A percentile compares a stretch with the other conserved stretches of the same genome.
Evolutionary conservation across 64 coral and sea anemone species (phyloP).

Genomic region (Porites lutea): DNA sequence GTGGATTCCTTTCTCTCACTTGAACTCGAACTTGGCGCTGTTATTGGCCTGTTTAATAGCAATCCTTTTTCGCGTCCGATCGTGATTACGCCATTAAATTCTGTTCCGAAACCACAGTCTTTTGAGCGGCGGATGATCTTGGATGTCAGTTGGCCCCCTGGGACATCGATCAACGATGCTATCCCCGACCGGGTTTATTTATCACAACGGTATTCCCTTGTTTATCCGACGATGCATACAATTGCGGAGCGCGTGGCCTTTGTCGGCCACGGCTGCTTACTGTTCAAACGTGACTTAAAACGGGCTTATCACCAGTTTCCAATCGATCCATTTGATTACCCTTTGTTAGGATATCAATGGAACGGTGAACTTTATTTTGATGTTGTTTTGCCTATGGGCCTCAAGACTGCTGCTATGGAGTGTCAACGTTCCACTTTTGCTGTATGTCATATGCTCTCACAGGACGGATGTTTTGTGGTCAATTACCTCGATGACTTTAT

Average conservation of each 20-base stretch:
- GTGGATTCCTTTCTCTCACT: too few relatives aligned
- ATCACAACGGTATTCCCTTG: neutral
- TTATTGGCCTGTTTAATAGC: neutral
- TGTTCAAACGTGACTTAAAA: neutral
- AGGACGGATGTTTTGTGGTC: too few relatives aligned
- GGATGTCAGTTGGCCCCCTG: neutral
- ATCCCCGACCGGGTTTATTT: neutral
- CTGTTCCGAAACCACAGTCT: neutral
- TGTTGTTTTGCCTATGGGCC: neutral
- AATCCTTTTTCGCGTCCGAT: neutral
- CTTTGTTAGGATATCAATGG: too few relatives aligned
- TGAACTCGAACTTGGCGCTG: neutral
- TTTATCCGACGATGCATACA: neutral
- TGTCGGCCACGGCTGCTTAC: neutral
- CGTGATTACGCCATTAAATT: neutral
- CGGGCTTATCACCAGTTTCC: too few relatives aligned
- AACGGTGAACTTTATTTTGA: neutral
- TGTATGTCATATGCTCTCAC: neutral
- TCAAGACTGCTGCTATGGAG: neutral
- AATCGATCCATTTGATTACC: too few relatives aligned
- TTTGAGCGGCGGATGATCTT: neutral
- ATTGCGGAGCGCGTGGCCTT: neutral
- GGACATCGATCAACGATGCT: neutral
- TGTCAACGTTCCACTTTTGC: neutral
- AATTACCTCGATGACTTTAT: neutral